Base-by-base conservation (phyloP, 2,888 invertebrate genomes). In the Hyposoter dolosus region DNA sequence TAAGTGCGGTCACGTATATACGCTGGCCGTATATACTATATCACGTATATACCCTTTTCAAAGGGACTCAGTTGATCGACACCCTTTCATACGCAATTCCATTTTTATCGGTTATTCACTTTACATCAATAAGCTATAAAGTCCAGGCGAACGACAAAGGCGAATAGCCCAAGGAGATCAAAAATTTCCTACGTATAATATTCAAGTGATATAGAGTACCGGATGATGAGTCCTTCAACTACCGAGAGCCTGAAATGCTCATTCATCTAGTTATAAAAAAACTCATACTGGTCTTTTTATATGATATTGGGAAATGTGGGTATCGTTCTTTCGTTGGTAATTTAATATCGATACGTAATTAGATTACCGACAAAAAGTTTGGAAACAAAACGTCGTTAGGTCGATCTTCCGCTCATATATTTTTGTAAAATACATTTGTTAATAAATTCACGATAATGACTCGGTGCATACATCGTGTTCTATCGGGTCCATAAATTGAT, bases 51-150 rank as follows among this genome's bases (percentile, higher is more conserved):
- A n/a, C n/a, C n/a, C n/a, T 60, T 23, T 19, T 15, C 40, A 32
- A 43, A 43, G 23, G 47, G 47, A 47, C 28, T n/a, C 69, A 72
- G 53, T 65, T 56, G 76, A 76, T 80, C 75, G 65, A 76, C 19
- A 35, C 35, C 45, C 60, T 9, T 47, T 68, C 32, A 50, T 72
- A 60, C 28, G 23, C 69, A 69, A 68, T 79, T 28, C 47, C n/a
- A 15, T 65, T 78, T 68, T 60, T 74, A 23, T 19, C 19, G 50
- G 40, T 84, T 69, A 50, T 28, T 17, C 47, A 35, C 47, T 23
- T 17, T 5, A 53, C 28, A 53, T 68, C 77, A 56, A 82, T 82
- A 60, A 82, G 69, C 75, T 79, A 35, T 53, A 28, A 69, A 79
- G 50, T 82, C 60, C 10, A 23, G 35, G 69, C 15, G 6, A 47